Evolutionary conservation across 2,797 vertebrate species (phyloP).

Genomic region (Sternarchorhynchus goeldii): DNA sequence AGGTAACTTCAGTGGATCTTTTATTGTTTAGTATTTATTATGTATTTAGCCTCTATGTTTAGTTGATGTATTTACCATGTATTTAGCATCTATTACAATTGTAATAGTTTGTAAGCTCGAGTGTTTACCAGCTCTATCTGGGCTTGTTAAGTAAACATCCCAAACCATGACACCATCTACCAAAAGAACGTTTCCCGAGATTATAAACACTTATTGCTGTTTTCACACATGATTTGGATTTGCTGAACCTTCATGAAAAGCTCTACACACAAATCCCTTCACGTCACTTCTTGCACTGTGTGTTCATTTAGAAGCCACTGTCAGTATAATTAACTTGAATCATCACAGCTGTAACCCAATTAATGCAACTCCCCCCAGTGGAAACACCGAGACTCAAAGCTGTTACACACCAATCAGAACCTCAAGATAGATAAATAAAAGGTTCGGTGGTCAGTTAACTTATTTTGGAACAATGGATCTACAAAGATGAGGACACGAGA

Average conservation of each 20-base stretch:
- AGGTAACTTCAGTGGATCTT: slow-evolving; percentile 65
- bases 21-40: neutral
- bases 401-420: neutral
- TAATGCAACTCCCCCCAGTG: neutral
- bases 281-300: too few species aligned
- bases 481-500: neutral
- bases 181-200: neutral
- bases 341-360: neutral
- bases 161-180: neutral
- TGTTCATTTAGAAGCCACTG: neutral
- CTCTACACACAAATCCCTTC: neutral
- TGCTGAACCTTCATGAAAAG: neutral
- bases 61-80: too few species aligned
- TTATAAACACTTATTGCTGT: neutral
- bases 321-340: neutral
- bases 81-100: too few species aligned
- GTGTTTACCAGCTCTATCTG: neutral
- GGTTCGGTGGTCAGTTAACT: neutral
- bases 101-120: neutral
- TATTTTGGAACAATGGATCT: neutral
- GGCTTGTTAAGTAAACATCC: neutral
- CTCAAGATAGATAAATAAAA: neutral
- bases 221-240: neutral
- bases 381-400: neutral
- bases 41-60: too few species aligned